A percentile compares a stretch with the other conserved stretches of the same genome.
Evolutionary conservation across 2,113 vertebrate species (phyloP).

Genomic region (Phylloscopus trochiloides): DNA sequence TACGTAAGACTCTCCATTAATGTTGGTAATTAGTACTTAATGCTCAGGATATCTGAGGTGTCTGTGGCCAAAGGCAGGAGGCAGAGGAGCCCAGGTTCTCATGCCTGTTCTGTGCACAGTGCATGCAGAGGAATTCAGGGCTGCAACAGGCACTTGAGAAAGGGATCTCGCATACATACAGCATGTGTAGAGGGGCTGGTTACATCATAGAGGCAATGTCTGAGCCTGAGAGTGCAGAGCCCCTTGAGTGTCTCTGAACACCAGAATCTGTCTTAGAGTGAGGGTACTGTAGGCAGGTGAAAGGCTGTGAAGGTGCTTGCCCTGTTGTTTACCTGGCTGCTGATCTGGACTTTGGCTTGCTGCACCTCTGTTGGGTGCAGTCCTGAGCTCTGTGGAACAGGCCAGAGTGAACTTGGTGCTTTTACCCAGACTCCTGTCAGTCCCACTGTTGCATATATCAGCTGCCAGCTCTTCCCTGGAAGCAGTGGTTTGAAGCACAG

Average conservation of each 20-base stretch:
- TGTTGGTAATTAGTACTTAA: not conserved
- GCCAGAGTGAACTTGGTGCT: not conserved
- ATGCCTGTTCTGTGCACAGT: not conserved
- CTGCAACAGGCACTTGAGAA: not conserved
- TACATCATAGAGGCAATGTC: not conserved
- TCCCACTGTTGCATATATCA: not conserved
- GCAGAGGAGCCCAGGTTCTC: not conserved
- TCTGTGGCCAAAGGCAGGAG: not conserved
- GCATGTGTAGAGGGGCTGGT: not conserved
- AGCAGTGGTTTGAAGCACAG: not conserved
- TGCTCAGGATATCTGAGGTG: not conserved
- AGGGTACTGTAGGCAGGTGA: not conserved
- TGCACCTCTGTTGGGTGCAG: not conserved
- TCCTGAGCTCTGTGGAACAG: not conserved
- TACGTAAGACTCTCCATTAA: not conserved
- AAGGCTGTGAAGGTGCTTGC: not conserved
- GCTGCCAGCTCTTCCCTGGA: not conserved
- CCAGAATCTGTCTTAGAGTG: not conserved
- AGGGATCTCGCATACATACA: accelerated
- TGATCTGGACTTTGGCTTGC: not conserved
- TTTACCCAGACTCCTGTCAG: not conserved
- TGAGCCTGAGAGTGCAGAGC: not conserved
- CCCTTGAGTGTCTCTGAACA: not conserved
- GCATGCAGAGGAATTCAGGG: not conserved
- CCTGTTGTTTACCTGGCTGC: not conserved